phyloP scores from a whole-genome alignment of 2,797 vertebrate genomes.

The Anguilla marmorata region DNA sequence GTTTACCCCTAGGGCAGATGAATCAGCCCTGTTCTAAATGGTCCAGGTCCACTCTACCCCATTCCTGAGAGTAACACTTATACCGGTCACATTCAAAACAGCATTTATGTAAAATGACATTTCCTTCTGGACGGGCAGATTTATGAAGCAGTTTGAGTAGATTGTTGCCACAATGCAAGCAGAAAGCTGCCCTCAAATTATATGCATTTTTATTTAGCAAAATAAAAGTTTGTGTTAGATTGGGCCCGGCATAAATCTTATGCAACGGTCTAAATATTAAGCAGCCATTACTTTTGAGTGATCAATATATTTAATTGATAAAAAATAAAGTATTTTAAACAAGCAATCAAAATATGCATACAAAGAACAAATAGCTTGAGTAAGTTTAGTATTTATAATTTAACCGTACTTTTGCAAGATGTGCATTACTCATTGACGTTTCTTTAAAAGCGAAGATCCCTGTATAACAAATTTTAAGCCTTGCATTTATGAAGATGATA shows the following conservation, averaged over 20 bases:
- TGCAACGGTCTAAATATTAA: slow-evolving; percentile 4
- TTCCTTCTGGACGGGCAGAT: neutral
- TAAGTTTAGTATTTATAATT: slow-evolving; percentile 13
- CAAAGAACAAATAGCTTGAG: slow-evolving; percentile 4
- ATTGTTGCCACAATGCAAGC: neutral
- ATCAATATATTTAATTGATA: neutral
- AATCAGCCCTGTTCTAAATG: neutral
- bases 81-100: neutral
- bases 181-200: neutral
- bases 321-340: slow-evolving; percentile 8
- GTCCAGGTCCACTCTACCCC: neutral
- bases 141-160: neutral
- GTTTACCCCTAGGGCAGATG: neutral
- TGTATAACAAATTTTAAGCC: slow-evolving; percentile 13
- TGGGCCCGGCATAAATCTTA: neutral
- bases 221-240: neutral
- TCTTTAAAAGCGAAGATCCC: neutral
- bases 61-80: neutral
- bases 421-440: neutral
- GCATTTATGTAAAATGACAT: neutral
- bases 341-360: slow-evolving; percentile 8
- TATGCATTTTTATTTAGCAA: neutral
- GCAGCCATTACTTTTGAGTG: neutral
- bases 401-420: neutral
- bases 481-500: neutral